Base-by-base conservation (phyloP, 1,140 invertebrate genomes). In the Stenopsyche tienmushanensis region DNA sequence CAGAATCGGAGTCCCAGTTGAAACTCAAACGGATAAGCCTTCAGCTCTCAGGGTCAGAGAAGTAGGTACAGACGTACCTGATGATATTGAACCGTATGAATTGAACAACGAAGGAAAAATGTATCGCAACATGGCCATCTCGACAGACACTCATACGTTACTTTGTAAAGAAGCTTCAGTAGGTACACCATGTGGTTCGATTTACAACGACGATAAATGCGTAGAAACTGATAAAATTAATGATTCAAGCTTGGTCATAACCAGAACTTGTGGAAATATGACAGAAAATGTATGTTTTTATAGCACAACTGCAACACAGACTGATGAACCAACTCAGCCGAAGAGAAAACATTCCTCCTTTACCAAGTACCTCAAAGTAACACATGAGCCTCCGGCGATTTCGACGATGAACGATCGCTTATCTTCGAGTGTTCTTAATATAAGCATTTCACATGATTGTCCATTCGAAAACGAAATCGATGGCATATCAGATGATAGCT, bases 11-110 rank as follows among this genome's bases (percentile, higher is more conserved):
- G 83, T 82, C 53, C 76, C 82, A 60, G 80, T 74, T 10, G 82
- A 86, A 49, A 87, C 85, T 1, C 86, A 88, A 76, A 87, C 85
- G 3, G 81, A 83, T 59, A 69, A 72, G 45, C 71, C 72, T 20
- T 75, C 75, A 10, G 82, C 83, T 1, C 71, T 82, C 13, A 74
- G 85, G 5, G 77, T 86, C 1, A 85, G 79, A 73, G 84, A 88
- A 72, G 81, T 80, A 25, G 80, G 76, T 1, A 81, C 83, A 0
- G 82, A 84, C 67, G 75, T 79, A 23, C 77, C 81, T 62, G 72
- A 73, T 13, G 83, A 84, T 73, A 73, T 84, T 17, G 75, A 80
- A 65, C 64, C 77, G 2, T 77, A 76, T 53, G 55, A 73, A 62
- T 60, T 66, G 9, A 71, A 75, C 68, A 73, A 71, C 26, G 41